Evolutionary conservation across 1,140 invertebrate species (phyloP), one percentile per base, ranked within the genome.

Genomic region (Bombyx mandarina): DNA sequence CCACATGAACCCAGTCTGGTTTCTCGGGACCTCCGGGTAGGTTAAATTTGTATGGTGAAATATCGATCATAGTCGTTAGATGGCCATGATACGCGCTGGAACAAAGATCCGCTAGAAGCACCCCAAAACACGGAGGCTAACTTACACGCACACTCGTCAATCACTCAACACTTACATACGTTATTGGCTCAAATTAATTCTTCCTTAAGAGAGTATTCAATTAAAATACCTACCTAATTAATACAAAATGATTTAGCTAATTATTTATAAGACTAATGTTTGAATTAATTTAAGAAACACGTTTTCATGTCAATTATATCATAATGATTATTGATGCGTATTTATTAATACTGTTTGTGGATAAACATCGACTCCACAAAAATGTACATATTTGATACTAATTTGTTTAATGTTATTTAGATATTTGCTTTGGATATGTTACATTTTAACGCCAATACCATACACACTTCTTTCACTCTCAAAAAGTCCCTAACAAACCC

Each of bases 71-170:
- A 50, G 96, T 95, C 47, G 94, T 95, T 74, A 99, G 91, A 85
- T 99, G 97, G 51, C 98, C 98, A 89, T 99, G 98, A 91, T 99
- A 99, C 52, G 98, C 98, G 89, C 98, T 99, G 91, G 63, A 93
- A 91, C 90, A 92, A 91, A 85, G 71, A 82, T 76, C 81, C 66
- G 79, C 82, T 86, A 87, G 77, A 73, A 88, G 77, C 80, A 86
- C 83, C 82, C 79, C 73, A 77, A 74, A 69, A 81, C 63, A 68
- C 75, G 73, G 66, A 72, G 71, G 72, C 57, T 43, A 35, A 50
- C 62, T 71, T 66, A 67, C 69, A 76, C 67, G 62, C 62, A 61
- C 61, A 48, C 44, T 7, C 50, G 22, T 51, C 18, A 26, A 51
- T 50, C 26, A 22, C 26, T 47, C 45, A 47, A 47, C 45, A 47